A percentile compares a stretch with the other conserved stretches of the same genome.
phyloP scores from a whole-genome alignment of 2,113 vertebrate species.

The Chloropsis hardwickii region DNA sequence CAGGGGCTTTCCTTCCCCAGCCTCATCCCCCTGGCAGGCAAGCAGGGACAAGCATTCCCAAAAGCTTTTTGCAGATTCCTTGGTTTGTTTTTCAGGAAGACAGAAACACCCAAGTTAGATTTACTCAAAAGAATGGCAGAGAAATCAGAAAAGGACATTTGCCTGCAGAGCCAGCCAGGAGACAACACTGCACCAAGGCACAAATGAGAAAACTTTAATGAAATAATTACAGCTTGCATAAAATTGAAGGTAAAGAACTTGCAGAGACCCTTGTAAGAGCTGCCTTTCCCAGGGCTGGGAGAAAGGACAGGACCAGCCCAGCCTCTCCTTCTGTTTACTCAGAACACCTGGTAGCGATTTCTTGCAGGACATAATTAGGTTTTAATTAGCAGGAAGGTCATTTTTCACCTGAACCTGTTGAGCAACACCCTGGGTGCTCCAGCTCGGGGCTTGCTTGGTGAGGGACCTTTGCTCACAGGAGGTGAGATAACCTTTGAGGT shows the following conservation, averaged over 20 bases:
- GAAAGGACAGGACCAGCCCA: fast-evolving
- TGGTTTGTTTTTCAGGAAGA: not conserved
- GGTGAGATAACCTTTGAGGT: fast-evolving
- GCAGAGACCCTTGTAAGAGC: fast-evolving
- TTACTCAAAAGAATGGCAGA: not conserved
- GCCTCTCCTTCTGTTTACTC: not conserved
- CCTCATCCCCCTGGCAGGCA: fast-evolving
- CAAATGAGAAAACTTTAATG: fast-evolving
- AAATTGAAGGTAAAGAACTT: fast-evolving
- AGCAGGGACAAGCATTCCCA: not conserved
- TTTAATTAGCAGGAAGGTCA: not conserved
- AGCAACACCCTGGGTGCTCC: fast-evolving
- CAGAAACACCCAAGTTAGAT: not conserved
- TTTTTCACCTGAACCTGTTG: not conserved
- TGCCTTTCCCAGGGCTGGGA: not conserved
- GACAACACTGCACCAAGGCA: not conserved
- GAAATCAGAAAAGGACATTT: not conserved
- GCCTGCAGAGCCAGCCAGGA: not conserved
- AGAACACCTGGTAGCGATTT: not conserved
- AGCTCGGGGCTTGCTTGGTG: fast-evolving
- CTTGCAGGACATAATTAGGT: not conserved
- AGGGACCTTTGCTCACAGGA: not conserved
- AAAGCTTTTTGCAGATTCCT: not conserved
- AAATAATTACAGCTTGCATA: not conserved
- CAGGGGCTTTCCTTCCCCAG: not conserved